Base-by-base conservation (phyloP, 2,113 vertebrate genomes). In the Propithecus coquereli region DNA sequence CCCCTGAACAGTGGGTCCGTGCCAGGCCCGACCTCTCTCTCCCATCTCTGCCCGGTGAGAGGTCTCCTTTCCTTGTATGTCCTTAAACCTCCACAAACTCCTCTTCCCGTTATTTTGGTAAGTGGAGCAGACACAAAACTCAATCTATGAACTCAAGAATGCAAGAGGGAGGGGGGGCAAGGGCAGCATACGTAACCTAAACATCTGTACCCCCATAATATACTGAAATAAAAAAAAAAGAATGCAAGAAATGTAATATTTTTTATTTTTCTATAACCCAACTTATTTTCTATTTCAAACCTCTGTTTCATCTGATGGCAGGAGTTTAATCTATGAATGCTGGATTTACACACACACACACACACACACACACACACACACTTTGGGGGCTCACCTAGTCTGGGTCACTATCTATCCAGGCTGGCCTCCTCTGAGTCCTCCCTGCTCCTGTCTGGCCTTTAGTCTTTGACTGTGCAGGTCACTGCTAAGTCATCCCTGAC, bases 211-310 rank as follows among this genome's bases (percentile, higher is more conserved):
- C n/a, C n/a, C n/a, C n/a, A n/a, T n/a, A n/a, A n/a, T n/a, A n/a
- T n/a, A n/a, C n/a, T n/a, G n/a, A n/a, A n/a, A n/a, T n/a, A n/a
- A n/a, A n/a, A n/a, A n/a, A n/a, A n/a, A n/a, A n/a, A 52, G 45
- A 68, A 92, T 57, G 52, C 14, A 43, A 45, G 43, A 92, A 52
- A 79, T 73, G 20, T n/a, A 68, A n/a, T 43, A 73, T 73, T 45
- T 12, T 40, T 7, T 6, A 43, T 73, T 73, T 25, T 73, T 73
- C 61, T 63, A n/a, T 82, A 40, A 76, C 54, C 23, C 32, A 47
- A 66, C 22, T 52, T 89, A 66, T 57, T 90, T 87, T 87, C 81
- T 82, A 37, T 74, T 90, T 92, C 63, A 90, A 70, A 34, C 34
- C 23, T 87, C 25, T 63, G 37, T 37, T 54, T 87, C 13, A 14